Evolutionary conservation across 2,113 vertebrate species (phyloP), one percentile per base, ranked within the genome.

Genomic region (Myotis yumanensis): DNA sequence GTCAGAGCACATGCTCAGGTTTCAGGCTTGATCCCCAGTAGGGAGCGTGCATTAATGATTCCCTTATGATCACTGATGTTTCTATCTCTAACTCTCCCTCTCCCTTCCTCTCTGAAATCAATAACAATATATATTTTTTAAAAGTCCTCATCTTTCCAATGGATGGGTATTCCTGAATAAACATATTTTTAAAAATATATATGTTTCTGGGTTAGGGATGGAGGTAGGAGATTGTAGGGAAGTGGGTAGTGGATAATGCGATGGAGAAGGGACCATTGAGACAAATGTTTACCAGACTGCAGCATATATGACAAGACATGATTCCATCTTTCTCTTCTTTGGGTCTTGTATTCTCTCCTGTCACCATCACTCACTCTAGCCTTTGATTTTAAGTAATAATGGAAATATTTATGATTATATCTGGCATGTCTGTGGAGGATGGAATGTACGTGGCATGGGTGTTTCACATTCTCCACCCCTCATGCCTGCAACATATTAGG

Each of bases 401-500:
- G 68, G 51, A 93, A 83, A 43, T 89, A 80, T n/a, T 11, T 12
- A 17, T 73, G 52, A 40, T 7, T 7, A 12, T 3, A 62, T 22
- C n/a, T 37, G n/a, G 7, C 7, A 2, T 72, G 59, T 43, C 46
- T 84, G 51, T 14, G 22, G 25, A 77, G 48, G 14, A 22, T 28
- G 16, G 80, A 35, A 16, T 10, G 4, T 20, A 18, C 3, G 9
- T 69, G 66, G 37, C 5, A 4, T 16, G 6, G 18, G 16, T 30
- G 11, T 2, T 76, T 69, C 79, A 35, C 5, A 22, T 25, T 62
- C 6, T 46, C 30, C 25, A 48, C 5, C 3, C 62, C 46, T 46
- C 18, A 16, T 1, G 2, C n/a, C 64, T 32, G 22, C 1, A 37
- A 32, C 18, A 30, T 35, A 48, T 16, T 22, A 20, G 7, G 0